Evolutionary conservation across 2,888 invertebrate species (phyloP).

Genomic region (Andrena flavipes): DNA sequence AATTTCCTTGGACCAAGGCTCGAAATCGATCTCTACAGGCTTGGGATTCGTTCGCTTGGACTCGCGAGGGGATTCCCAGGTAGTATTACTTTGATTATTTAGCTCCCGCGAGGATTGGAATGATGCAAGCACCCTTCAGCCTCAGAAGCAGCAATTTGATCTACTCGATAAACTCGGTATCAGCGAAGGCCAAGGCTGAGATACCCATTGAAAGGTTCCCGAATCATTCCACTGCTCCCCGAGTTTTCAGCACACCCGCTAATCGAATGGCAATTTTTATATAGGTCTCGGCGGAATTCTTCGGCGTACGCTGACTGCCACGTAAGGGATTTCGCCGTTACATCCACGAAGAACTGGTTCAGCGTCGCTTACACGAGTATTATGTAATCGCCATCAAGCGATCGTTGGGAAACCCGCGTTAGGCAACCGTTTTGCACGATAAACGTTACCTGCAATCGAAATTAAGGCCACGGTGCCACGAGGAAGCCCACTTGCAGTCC

Average conservation of each 20-base stretch:
- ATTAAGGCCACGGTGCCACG: conserved; percentile 59
- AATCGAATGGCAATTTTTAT: no score
- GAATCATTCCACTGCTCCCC: no score
- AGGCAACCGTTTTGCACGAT: conserved; percentile 61
- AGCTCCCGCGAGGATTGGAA: no score
- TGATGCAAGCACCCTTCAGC: no score
- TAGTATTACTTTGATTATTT: no score
- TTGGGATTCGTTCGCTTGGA: background rate
- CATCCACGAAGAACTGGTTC: conserved; percentile 5
- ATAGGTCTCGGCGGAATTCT: no score
- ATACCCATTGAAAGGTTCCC: no score
- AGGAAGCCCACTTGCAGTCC: conserved; percentile 21
- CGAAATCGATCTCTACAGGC: background rate
- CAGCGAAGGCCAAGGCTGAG: no score
- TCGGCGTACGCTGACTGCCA: background rate
- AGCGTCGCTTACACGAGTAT: conserved; percentile 30
- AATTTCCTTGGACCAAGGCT: background rate
- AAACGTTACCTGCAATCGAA: conserved; percentile 56
- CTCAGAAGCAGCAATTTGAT: no score
- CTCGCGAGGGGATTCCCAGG: no score
- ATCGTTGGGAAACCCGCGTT: conserved; percentile 60
- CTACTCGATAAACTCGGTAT: no score
- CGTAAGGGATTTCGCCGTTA: conserved; percentile 8
- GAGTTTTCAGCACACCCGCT: no score
- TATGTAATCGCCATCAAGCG: conserved; percentile 69